Evolutionary conservation across 2,888 invertebrate genomes (phyloP).

Genomic region (Nemurella pictetii): DNA sequence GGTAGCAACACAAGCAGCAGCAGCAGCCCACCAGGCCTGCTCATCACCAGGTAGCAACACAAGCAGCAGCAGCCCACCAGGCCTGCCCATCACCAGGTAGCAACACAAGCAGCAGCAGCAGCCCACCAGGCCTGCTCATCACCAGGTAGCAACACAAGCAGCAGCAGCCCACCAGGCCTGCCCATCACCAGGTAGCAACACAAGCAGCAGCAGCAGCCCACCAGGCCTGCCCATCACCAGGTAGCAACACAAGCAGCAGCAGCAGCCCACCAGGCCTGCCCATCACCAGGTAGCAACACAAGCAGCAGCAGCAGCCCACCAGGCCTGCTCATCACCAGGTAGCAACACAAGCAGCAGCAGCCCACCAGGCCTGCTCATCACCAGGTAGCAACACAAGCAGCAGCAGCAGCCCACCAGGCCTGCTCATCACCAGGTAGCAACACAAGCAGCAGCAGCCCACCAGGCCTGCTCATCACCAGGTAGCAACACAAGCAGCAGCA

Average conservation of each 20-base stretch:
- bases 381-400: too few relatives aligned
- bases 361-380: too few relatives aligned
- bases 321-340: constrained; percentile 60
- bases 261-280: too few relatives aligned
- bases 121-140: constrained; percentile 53
- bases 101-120: too few relatives aligned
- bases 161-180: too few relatives aligned
- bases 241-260: constrained; percentile 46
- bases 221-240: constrained; percentile 58
- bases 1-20: too few relatives aligned
- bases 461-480: too few relatives aligned
- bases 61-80: too few relatives aligned
- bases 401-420: constrained; percentile 46
- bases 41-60: constrained; percentile 56
- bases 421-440: constrained; percentile 58
- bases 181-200: too few relatives aligned
- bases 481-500: too few relatives aligned
- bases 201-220: background rate
- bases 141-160: constrained; percentile 52
- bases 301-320: background rate
- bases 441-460: background rate
- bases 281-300: too few relatives aligned
- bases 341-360: constrained; percentile 28
- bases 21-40: constrained; percentile 50
- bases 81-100: too few relatives aligned